These are phyloP conservation scores for Mongoloraphidia duomilia DNA, from an alignment of 2,888 invertebrate genomes.

Conservation along the genomic window DNA sequence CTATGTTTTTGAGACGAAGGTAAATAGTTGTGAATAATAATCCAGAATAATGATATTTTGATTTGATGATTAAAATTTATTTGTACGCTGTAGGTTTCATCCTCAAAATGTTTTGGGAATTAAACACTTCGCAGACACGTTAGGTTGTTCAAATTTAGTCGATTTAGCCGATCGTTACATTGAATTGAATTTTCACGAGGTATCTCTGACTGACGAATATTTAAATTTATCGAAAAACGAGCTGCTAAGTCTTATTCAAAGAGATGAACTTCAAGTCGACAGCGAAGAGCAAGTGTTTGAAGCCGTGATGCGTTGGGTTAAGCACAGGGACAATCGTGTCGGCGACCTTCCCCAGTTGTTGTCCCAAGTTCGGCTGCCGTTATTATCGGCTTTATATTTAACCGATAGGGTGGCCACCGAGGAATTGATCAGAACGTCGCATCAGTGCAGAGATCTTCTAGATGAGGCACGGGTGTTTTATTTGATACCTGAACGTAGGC, in stretches of 20 bases:
- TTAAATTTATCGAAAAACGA: conserved; percentile 44
- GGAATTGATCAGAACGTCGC: conserved; percentile 58
- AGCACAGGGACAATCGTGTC: conserved; percentile 44
- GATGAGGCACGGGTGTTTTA: conserved; percentile 84
- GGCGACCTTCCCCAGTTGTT: conserved; percentile 52
- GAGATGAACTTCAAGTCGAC: conserved; percentile 64
- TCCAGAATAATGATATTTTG: background rate
- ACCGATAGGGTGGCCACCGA: conserved; percentile 69
- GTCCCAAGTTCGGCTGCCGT: conserved; percentile 60
- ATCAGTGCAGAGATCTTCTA: conserved; percentile 66
- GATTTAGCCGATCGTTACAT: conserved; percentile 66
- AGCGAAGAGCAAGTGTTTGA: conserved; percentile 74
- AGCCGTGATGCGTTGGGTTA: conserved; percentile 68
- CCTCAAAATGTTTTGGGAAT: conserved; percentile 70
- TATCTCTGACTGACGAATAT: conserved; percentile 65
- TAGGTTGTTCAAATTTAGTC: conserved; percentile 54
- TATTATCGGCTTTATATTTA: conserved; percentile 67
- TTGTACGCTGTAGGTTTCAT: conserved; percentile 41
- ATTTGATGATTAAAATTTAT: background rate
- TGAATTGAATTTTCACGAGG: conserved; percentile 63
- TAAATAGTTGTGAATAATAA: conserved; percentile 19
- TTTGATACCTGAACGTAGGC: conserved; percentile 69
- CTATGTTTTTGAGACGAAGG: conserved; percentile 62
- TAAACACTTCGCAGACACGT: conserved; percentile 63
- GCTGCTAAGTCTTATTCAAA: conserved; percentile 50